Evolutionary conservation across 2,113 vertebrate genomes (phyloP).

Genomic region (Mustelus asterias): DNA sequence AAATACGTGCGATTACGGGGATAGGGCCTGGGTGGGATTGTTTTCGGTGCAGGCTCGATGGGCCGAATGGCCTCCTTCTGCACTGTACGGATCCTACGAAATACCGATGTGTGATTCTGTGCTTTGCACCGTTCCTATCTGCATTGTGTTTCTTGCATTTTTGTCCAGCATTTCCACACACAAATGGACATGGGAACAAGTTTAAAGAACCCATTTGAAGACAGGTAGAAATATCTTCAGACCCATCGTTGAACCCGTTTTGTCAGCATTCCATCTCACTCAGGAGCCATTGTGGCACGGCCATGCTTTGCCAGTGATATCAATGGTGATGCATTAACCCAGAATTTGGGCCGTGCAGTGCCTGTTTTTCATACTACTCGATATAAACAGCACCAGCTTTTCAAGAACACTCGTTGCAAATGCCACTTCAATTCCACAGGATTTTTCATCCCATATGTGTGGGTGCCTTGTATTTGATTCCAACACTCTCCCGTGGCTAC

Average conservation of each 20-base stretch:
- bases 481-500: too few relatives aligned
- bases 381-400: conserved; percentile 9
- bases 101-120: background rate
- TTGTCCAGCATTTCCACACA: background rate
- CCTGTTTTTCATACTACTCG: background rate
- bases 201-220: background rate
- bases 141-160: background rate
- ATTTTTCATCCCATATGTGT: background rate
- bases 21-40: too few relatives aligned
- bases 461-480: background rate
- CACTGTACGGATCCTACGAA: too few relatives aligned
- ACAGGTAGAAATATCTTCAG: background rate
- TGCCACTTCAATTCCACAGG: background rate
- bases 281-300: background rate
- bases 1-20: too few relatives aligned
- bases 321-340: background rate
- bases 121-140: background rate
- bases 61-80: too few relatives aligned
- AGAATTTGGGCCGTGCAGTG: background rate
- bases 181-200: background rate
- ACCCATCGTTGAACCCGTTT: background rate
- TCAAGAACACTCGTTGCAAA: background rate
- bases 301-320: background rate
- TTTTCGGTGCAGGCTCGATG: too few relatives aligned
- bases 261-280: background rate